Evolutionary conservation across 2,113 vertebrate genomes (phyloP), one percentile per base, ranked within the genome.

Genomic region (Zootoca vivipara): DNA sequence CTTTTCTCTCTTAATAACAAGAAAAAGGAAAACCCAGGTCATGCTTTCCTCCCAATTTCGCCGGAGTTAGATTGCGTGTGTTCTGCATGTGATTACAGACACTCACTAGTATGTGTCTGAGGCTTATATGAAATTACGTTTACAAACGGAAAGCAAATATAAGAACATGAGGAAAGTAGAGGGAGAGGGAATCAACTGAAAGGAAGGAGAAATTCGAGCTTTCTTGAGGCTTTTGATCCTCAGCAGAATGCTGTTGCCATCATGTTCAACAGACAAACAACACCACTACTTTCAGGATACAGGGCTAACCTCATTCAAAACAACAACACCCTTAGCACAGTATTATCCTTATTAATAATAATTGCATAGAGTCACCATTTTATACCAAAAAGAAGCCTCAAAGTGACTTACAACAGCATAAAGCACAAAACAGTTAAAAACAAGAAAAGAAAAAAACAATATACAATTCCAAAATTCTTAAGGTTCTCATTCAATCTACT

Each of bases 1-100:
- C 83, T 90, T 90, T 79, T 92, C 81, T 92, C 87, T 94, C 73
- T 80, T 92, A 91, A 91, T 83, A 90, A 88, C 46, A 46, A 12
- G 10, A 62, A 62, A 86, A 91, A 92, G 89, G 67, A 93, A 92
- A 69, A 93, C 87, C 78, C 87, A 70, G 82, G 72, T 89, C 92
- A 85, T 87, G 89, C 79, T 92, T 94, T 94, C 80, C 67, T 85
- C 0, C 0, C 85, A 85, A 83, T 79, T 93, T 90, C 62, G 62
- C 69, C 69, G 78, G 56, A 78, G 67, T 83, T 33, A 69, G 73
- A 83, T 89, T 1, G 2, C 74, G 78, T 78, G 79, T 64, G 22
- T 52, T 69, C 87, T 65, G 3, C 35, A 75, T 52, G 77, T 20
- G 89, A 90, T 92, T 79, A 90, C 1, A 82, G 85, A 52, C 78